A percentile compares a stretch with the other conserved stretches of the same genome.
These are phyloP conservation scores for Morone saxatilis DNA, from an alignment of 2,113 vertebrate genomes.

Conservation along the genomic window DNA sequence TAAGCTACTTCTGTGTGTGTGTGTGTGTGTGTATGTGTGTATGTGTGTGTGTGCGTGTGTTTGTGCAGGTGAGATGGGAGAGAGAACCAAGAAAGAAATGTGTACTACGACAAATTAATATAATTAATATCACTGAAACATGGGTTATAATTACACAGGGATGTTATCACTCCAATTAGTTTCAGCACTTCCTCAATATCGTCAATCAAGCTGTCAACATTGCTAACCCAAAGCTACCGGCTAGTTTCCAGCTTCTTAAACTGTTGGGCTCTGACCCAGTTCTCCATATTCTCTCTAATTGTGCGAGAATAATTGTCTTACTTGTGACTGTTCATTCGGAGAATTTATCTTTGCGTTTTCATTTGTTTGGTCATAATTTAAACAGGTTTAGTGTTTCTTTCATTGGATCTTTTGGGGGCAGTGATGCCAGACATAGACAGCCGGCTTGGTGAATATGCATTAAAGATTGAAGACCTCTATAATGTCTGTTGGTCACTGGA, in stretches of 20 bases:
- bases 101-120: background rate
- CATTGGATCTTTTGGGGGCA: background rate
- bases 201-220: background rate
- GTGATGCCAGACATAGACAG: conserved; percentile 12
- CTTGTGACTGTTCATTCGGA: background rate
- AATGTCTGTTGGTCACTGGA: conserved; percentile 68
- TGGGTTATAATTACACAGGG: background rate
- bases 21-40: no score
- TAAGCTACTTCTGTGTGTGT: background rate
- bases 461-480: conserved; percentile 70
- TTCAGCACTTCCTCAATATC: background rate
- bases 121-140: background rate
- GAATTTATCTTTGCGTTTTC: background rate
- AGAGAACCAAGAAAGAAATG: no score
- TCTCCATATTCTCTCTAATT: background rate
- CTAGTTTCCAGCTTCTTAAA: background rate
- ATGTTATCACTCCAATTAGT: background rate
- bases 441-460: conserved; percentile 47
- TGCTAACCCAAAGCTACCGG: background rate
- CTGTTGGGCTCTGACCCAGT: no score
- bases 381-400: background rate
- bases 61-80: background rate
- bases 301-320: conserved; percentile 5
- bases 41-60: background rate
- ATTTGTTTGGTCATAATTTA: background rate